phyloP scores from a whole-genome alignment of 2,888 invertebrate genomes.

The Cheilosia vulpina region DNA sequence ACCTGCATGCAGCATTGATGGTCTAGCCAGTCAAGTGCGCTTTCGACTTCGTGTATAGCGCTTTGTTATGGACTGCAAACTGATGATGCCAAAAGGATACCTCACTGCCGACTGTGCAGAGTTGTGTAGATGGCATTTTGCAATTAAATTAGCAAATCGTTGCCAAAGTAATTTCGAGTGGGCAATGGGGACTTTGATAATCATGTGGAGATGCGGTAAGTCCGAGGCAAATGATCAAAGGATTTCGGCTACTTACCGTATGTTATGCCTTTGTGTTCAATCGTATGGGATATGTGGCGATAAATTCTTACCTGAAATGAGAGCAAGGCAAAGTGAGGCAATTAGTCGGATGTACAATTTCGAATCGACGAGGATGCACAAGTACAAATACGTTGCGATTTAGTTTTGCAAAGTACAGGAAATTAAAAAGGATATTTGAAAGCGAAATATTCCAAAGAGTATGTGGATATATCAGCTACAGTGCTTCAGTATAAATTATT shows the following conservation, averaged over 20 bases:
- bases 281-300: not conserved
- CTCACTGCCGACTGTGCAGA: slow-evolving; percentile 3
- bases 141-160: slow-evolving; percentile 72
- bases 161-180: slow-evolving; percentile 42
- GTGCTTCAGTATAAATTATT: too few relatives aligned
- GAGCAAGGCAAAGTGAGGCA: not conserved
- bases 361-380: not conserved
- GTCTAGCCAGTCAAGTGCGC: slow-evolving; percentile 23
- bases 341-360: not conserved
- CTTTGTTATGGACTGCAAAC: slow-evolving; percentile 22
- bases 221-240: slow-evolving; percentile 19
- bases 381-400: not conserved
- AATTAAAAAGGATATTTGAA: not conserved
- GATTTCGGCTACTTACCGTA: slow-evolving; percentile 21
- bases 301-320: slow-evolving; percentile 51
- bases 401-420: too few relatives aligned
- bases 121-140: slow-evolving; percentile 51
- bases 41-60: slow-evolving; percentile 4
- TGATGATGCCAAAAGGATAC: slow-evolving; percentile 25
- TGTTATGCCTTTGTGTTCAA: not conserved
- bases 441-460: not conserved
- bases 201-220: not conserved
- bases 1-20: slow-evolving; percentile 58
- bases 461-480: not conserved
- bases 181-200: slow-evolving; percentile 1